Conservation (phyloP, 2,888 invertebrate genomes). For the Masnerella sp. region DNA sequence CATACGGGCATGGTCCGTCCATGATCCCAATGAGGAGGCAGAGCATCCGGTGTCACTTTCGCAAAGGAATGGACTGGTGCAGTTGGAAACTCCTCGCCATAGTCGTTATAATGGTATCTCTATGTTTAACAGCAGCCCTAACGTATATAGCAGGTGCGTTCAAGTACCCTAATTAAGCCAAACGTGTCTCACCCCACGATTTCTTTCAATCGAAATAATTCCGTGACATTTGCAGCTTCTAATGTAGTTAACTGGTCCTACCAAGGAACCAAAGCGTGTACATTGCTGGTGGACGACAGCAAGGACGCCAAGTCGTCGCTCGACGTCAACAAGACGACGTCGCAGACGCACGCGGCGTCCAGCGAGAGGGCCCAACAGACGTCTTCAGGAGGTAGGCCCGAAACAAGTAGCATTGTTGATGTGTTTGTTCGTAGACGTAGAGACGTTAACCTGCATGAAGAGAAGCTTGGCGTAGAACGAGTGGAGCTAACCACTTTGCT, state of each 20-base stretch:
- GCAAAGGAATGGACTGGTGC: constrained; percentile 92
- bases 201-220: constrained; percentile 23
- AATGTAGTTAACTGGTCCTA: constrained; percentile 92
- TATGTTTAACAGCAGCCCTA: constrained; percentile 89
- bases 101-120: constrained; percentile 89
- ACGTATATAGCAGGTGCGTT: constrained; percentile 91
- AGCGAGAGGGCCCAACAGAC: constrained; percentile 78
- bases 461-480: constrained; percentile 60
- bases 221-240: constrained; percentile 81
- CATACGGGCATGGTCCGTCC: constrained; percentile 75
- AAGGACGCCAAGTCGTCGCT: constrained; percentile 84
- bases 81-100: constrained; percentile 96
- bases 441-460: constrained; percentile 82
- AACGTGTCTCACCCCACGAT: background rate
- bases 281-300: constrained; percentile 89
- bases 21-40: constrained; percentile 77
- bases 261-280: constrained; percentile 89
- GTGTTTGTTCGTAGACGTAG: constrained; percentile 82
- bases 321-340: constrained; percentile 85
- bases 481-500: constrained; percentile 58
- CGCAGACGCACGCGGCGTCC: constrained; percentile 80
- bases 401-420: constrained; percentile 70
- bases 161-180: constrained; percentile 19
- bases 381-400: constrained; percentile 78
- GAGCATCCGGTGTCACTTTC: constrained; percentile 89